Evolutionary conservation across 2,888 invertebrate species (phyloP).

Genomic region (Eulithis prunata): DNA sequence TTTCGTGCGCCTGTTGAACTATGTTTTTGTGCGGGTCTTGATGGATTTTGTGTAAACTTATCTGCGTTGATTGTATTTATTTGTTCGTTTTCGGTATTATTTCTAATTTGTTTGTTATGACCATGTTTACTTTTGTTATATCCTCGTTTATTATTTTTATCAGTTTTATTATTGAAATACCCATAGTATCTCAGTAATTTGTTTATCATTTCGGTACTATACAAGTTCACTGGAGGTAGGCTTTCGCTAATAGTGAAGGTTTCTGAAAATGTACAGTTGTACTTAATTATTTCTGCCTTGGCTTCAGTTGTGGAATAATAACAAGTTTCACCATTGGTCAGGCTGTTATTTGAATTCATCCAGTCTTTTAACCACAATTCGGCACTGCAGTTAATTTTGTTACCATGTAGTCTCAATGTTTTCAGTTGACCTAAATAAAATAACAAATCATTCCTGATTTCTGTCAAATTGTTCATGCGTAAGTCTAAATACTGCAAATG

Average conservation of each 20-base stretch:
- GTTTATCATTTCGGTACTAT: conserved; percentile 81
- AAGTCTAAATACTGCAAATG: conserved; percentile 89
- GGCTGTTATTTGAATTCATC: conserved; percentile 83
- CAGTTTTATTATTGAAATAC: conserved; percentile 77
- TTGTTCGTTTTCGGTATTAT: conserved; percentile 39
- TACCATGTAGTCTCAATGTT: conserved; percentile 87
- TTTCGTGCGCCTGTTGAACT: conserved; percentile 48
- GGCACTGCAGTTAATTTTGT: conserved; percentile 88
- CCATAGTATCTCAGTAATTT: conserved; percentile 77
- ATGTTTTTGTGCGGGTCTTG: conserved; percentile 46
- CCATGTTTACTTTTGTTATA: conserved; percentile 50
- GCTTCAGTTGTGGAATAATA: conserved; percentile 76
- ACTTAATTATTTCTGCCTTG: conserved; percentile 74
- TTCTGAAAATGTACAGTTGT: conserved; percentile 80
- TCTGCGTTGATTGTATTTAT: conserved; percentile 39
- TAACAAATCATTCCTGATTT: conserved; percentile 86
- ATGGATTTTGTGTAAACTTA: conserved; percentile 41
- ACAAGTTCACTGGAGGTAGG: conserved; percentile 78
- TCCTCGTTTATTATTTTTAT: conserved; percentile 59
- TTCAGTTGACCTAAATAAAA: conserved; percentile 88
- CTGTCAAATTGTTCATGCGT: conserved; percentile 85
- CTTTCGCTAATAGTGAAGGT: conserved; percentile 80
- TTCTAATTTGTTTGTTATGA: conserved; percentile 29
- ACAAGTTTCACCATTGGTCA: conserved; percentile 69
- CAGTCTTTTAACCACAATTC: conserved; percentile 88